A percentile compares a stretch with the other conserved stretches of the same genome.
These are phyloP conservation scores for Anaspis maculata DNA, from an alignment of 2,888 invertebrate genomes.

Conservation along the genomic window DNA sequence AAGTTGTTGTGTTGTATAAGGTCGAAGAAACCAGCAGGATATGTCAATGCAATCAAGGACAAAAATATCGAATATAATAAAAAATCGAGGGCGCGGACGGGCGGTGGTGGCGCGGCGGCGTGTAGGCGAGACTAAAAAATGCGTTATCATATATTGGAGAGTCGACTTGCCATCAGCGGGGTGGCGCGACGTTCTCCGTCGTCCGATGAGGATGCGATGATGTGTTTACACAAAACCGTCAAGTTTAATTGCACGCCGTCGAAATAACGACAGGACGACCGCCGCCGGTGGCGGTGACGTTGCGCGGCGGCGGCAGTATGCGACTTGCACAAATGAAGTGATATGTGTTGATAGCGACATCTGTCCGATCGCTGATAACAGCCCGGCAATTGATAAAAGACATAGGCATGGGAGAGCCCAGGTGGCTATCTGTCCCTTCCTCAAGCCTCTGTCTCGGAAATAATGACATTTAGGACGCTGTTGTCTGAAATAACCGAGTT, in stretches of 20 bases:
- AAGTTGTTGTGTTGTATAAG: too few species aligned
- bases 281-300: too few species aligned
- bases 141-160: too few species aligned
- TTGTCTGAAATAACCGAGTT: slow-evolving; percentile 14
- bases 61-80: too few species aligned
- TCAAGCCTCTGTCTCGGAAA: slow-evolving; percentile 10
- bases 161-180: too few species aligned
- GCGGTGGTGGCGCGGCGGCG: too few species aligned
- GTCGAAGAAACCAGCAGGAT: too few species aligned
- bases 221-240: slow-evolving; percentile 10
- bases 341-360: slow-evolving; percentile 17
- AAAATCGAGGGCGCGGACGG: too few species aligned
- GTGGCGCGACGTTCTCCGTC: too few species aligned
- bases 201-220: too few species aligned
- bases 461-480: slow-evolving; percentile 13
- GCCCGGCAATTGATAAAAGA: slow-evolving; percentile 13
- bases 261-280: slow-evolving; percentile 5
- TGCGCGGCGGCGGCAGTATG: slow-evolving; percentile 4
- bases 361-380: slow-evolving; percentile 19
- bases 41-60: too few species aligned
- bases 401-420: slow-evolving; percentile 14
- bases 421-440: slow-evolving; percentile 16
- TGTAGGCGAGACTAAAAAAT: too few species aligned
- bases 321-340: slow-evolving; percentile 10
- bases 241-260: slow-evolving; percentile 14